Base-by-base conservation (phyloP, 2,888 invertebrate species). In the Sarcophaga carnaria region DNA sequence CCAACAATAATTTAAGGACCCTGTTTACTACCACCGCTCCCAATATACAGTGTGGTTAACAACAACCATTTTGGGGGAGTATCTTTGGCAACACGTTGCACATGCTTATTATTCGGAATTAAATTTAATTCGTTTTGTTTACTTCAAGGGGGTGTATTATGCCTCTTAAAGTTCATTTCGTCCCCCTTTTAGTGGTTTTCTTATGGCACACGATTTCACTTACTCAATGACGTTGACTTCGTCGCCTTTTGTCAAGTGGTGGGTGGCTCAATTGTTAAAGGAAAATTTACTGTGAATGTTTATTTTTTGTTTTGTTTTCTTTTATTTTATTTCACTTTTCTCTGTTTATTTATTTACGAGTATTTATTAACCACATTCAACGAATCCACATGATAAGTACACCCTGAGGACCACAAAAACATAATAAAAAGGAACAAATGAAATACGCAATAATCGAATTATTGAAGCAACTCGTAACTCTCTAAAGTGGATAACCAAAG, bases 321-420 rank as follows among this genome's bases (percentile, higher is more conserved):
- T 25, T 54, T 74, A 37, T 67, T 67, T 71, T 63, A 63, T 71
- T 71, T 54, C 10, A 54, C 11, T 12, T 62, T 37, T 62, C 20
- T 20, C 64, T 77, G 59, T 45, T 80, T 60, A 60, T 82, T 81
- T 77, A 27, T 69, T 69, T 45, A 37, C 37, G 8, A 37, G 10
- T 37, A 47, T 84, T 84, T 84, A 84, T 84, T 84, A 84, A 84
- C 83, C 83, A 62, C 83, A 84, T 84, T 75, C 79, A 84, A 11
- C 59, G 75, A 78, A 83, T 83, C 86, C 71, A 77, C 83, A 87
- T 70, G 83, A 78, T 14, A 74, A 37, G 25, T 81, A 80, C 75
- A 75, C 82, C 86, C 83, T 80, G 77, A 86, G 80, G 83, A 79
- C 81, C 49, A 25, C 66, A 77, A 70, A 74, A 62, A 62, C 6